Evolutionary conservation across 2,888 invertebrate genomes (phyloP).

Genomic region (Phengaris arion): DNA sequence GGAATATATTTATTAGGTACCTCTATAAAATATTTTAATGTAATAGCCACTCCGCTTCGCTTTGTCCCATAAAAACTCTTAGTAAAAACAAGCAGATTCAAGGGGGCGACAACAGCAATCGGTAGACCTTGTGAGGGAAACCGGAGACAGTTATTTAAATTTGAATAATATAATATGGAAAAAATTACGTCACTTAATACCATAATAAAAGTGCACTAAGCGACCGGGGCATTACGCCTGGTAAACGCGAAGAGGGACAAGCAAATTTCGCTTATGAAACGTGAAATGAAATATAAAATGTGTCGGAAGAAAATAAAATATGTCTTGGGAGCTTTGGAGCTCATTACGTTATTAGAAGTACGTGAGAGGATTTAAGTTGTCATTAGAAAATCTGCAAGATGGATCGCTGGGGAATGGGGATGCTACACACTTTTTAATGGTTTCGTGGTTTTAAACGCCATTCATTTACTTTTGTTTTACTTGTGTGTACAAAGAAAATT

Average conservation of each 20-base stretch:
- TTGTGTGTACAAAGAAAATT: background rate
- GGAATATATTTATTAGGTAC: too few species aligned
- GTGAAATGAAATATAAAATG: slow-evolving; percentile 79
- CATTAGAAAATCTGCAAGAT: slow-evolving; percentile 50
- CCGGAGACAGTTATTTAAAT: slow-evolving; percentile 81
- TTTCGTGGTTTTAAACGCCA: slow-evolving; percentile 12
- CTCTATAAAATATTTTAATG: background rate
- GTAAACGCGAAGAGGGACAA: slow-evolving; percentile 72
- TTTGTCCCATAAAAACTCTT: slow-evolving; percentile 58
- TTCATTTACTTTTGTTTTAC: background rate
- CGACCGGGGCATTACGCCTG: slow-evolving; percentile 76
- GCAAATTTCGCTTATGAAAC: slow-evolving; percentile 77
- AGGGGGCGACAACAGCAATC: slow-evolving; percentile 72
- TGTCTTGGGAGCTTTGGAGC: slow-evolving; percentile 68
- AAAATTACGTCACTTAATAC: slow-evolving; percentile 82
- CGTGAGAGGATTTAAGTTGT: slow-evolving; percentile 73
- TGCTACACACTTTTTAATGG: slow-evolving; percentile 32
- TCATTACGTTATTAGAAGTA: slow-evolving; percentile 75
- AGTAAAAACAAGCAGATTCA: slow-evolving; percentile 71
- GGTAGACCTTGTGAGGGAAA: slow-evolving; percentile 71
- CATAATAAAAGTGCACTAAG: slow-evolving; percentile 81
- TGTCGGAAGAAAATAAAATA: slow-evolving; percentile 74
- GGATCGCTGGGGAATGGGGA: slow-evolving; percentile 34
- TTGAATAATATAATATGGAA: slow-evolving; percentile 81
- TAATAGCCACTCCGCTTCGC: slow-evolving; percentile 46